Evolutionary conservation across 1,140 invertebrate genomes (phyloP).

Genomic region (Aphis craccivora): DNA sequence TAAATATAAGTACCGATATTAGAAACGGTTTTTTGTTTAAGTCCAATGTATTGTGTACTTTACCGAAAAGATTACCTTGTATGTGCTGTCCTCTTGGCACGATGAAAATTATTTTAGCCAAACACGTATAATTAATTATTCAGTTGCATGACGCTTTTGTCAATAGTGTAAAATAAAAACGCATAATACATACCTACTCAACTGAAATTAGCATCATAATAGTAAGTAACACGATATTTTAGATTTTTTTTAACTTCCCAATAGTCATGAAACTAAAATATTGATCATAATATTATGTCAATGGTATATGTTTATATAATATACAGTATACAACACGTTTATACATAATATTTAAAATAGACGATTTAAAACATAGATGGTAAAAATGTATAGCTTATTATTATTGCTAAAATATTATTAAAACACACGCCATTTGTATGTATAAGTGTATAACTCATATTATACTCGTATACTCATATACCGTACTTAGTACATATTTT

Average conservation of each 20-base stretch:
- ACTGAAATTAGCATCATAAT: constrained; percentile 38
- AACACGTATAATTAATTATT: constrained; percentile 20
- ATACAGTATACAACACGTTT: neutral
- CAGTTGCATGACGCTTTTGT: constrained; percentile 7
- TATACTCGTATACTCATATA: neutral
- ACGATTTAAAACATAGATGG: neutral
- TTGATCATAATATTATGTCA: constrained; percentile 13
- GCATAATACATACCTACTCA: neutral
- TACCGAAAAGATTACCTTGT: neutral
- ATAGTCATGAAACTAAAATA: constrained; percentile 1
- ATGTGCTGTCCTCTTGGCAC: neutral
- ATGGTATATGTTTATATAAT: constrained; percentile 20
- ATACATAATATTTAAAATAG: neutral
- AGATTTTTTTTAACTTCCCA: neutral
- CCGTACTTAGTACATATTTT: too few species aligned
- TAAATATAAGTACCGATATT: neutral
- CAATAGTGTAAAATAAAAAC: constrained; percentile 23
- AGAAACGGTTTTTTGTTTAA: neutral
- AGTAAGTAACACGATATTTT: neutral
- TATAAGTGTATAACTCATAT: neutral
- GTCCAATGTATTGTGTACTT: neutral
- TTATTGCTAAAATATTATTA: neutral
- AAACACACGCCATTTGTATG: neutral
- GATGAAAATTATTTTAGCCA: neutral
- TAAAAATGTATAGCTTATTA: neutral